phyloP scores from a whole-genome alignment of 1,140 invertebrate species.

The Leptoteleia sp. region DNA sequence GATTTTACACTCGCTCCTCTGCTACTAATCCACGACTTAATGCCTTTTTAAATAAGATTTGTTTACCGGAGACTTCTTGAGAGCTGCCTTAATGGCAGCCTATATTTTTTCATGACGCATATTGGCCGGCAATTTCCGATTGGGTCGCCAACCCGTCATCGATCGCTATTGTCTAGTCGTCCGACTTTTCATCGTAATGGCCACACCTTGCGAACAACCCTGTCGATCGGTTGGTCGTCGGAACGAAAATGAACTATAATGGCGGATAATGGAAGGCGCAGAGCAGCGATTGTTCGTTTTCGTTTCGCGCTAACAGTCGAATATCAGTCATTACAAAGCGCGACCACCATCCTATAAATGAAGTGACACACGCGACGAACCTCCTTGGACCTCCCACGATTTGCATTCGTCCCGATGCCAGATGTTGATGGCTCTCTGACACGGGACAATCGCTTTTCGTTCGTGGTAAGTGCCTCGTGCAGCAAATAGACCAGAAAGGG shows the following conservation, averaged over 20 bases:
- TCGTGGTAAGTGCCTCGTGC: conserved; percentile 55
- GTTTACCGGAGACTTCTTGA: too few species aligned
- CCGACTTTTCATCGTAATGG: conserved; percentile 76
- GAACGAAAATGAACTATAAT: conserved; percentile 78
- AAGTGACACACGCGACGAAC: conserved; percentile 75
- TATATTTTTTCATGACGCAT: conserved; percentile 44
- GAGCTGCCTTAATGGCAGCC: conserved; percentile 10
- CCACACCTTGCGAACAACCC: conserved; percentile 74
- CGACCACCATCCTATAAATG: conserved; percentile 71
- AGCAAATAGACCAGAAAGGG: conserved; percentile 65
- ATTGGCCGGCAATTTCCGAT: conserved; percentile 79
- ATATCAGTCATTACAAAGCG: conserved; percentile 70
- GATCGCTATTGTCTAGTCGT: conserved; percentile 76
- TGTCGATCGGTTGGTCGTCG: conserved; percentile 69
- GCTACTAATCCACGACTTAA: too few species aligned
- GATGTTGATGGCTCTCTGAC: conserved; percentile 75
- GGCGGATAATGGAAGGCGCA: conserved; percentile 73
- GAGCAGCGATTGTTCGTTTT: conserved; percentile 55
- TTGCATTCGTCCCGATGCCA: conserved; percentile 69
- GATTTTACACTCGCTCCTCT: too few species aligned
- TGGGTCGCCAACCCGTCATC: conserved; percentile 72
- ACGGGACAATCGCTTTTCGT: conserved; percentile 76
- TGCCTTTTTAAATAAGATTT: too few species aligned
- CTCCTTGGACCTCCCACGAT: conserved; percentile 67
- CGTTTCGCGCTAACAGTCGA: conserved; percentile 48